Base-by-base conservation (phyloP, 2,113 vertebrate genomes). In the Labrus mixtus region DNA sequence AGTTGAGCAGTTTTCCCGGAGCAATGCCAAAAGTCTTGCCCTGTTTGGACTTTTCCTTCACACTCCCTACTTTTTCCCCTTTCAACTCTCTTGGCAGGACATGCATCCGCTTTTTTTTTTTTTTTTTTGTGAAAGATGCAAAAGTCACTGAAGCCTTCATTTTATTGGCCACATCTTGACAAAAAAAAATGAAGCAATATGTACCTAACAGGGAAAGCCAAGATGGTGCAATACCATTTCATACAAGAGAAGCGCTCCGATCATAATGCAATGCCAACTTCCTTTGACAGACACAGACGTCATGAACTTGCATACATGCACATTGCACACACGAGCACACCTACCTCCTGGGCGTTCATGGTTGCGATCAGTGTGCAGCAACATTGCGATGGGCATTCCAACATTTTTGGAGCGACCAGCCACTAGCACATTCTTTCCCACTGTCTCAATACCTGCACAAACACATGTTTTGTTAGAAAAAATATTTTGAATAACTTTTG, bases 331-430 rank as follows among this genome's bases (percentile, higher is more conserved):
- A 70, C 2, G 60, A 22, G 61, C 45, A 74, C 15, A 60, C 95
- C 89, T 91, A 97, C 97, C 97, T 76, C 97, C 97, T 0, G 97
- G 96, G 7, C 96, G 94, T 77, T 97, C 95, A 0, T 98, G 96
- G 19, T 89, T 93, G 61, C 96, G 94, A 67, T 98, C 97, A 0
- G 94, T 95, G 82, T 97, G 96, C 53, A 98, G 83, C 76, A 98
- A 93, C 95, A 97, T 97, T 19, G 97, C 95, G 23, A 98, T 96
- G 3, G 97, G 97, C 96, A 99, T 96, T 68, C 97, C 97, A 45
- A 97, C 96, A 41, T 98, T 97, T 93, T 98, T 98, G 9, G 97
- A 99, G 82, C 96, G 94, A 76, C 97, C 97, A 13, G 93, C 96
- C 6, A 98, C 96, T 68, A 98, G 90, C 68, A 99, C 96, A 51